Evolutionary conservation across 2,797 vertebrate species (phyloP), one percentile per base, ranked within the genome.

Genomic region (Rhinella marina): DNA sequence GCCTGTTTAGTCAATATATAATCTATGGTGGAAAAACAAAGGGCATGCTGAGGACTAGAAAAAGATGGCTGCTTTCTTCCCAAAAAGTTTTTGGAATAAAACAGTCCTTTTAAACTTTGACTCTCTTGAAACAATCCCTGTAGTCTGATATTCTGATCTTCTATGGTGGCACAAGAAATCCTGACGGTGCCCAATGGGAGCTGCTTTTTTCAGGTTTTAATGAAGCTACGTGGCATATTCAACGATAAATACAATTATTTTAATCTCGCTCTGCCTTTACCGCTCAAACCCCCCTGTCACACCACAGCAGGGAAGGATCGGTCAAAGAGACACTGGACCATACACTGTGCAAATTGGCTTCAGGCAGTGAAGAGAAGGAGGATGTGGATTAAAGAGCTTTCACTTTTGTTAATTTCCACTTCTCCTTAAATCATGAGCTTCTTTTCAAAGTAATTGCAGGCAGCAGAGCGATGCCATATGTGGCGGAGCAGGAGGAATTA

Each of bases 281-380:
- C 21, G 59, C 19, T 11, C 11, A 79, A 32, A 79, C 29, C 52
- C 5, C 25, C n/a, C 57, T 32, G 57, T 64, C 59, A 16, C 21
- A 41, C 1, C 13, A 19, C 48, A 70, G 76, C 84, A 48, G 50
- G 61, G 41, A 56, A 7, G 16, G 25, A 16, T 59, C 17, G 23
- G 75, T 54, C 75, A 77, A 25, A 54, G 23, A 66, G 27, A 59
- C 23, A 13, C 13, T 50, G 50, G 41, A 50, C 54, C 48, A 13
- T 50, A 77, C 41, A 23, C 32, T 27, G 6, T 54, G 27, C 61
- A 78, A 84, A 83, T 88, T 84, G 81, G 86, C 72, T 76, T 52
- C 81, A 70, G 13, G 23, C 81, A 84, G 81, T 83, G 86, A 68
- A 57, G n/a, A 62, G 32, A 59, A 83, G 62, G 29, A 29, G 29